Evolutionary conservation across 2,113 vertebrate genomes (phyloP), one percentile per base, ranked within the genome.

Genomic region (Gadus macrocephalus): DNA sequence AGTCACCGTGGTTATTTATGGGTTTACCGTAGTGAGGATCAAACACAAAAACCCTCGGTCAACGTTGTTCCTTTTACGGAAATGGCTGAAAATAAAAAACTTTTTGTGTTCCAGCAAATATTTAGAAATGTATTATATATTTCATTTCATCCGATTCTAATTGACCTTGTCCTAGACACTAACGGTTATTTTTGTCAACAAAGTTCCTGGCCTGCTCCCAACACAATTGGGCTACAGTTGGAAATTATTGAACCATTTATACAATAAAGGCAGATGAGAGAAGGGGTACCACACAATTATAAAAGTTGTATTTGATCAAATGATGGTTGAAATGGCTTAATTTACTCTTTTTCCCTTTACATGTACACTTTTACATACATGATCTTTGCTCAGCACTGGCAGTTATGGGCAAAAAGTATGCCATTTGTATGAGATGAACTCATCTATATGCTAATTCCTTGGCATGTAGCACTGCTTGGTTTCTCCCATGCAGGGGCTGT

Each of bases 361-460:
- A 86, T 83, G 86, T 90, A 88, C 86, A 90, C 89, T 92, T 90
- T 12, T 92, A 92, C 91, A 91, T 90, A 91, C 89, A 89, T 90
- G 91, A 90, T 92, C 88, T 92, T 89, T 85, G 86, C 88, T 87
- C 86, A 89, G 90, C 5, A 76, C 89, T 80, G 86, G 90, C 88
- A 91, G 88, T 89, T 89, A 84, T 89, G 89, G 89, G 90, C 85
- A 90, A 91, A 42, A 89, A 90, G 89, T 90, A 87, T 86, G 87
- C 89, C 90, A 92, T 92, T 93, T 92, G 90, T 91, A 90, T 86
- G 91, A 91, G 92, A 91, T 91, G 90, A 92, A 93, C 89, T 93
- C 91, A 93, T 93, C 91, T 93, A 93, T 93, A 93, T 93, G 92
- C 92, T 92, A 93, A 93, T 93, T 92, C 91, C 88, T 90, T 86